Base-by-base conservation (phyloP, 2,113 vertebrate species). In the Trematomus loennbergii region DNA sequence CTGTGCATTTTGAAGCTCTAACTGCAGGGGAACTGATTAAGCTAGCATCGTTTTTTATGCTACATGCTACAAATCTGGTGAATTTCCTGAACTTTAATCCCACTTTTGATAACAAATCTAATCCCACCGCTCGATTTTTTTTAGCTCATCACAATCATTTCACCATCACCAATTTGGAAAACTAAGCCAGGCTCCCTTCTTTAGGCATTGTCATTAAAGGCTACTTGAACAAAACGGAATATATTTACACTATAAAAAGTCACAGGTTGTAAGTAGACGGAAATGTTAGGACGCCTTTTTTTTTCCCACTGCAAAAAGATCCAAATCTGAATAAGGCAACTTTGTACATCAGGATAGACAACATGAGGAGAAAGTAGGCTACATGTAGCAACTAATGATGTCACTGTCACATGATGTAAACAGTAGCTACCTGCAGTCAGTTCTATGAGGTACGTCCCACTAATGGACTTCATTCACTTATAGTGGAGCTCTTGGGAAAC, bases 171-270 rank as follows among this genome's bases (percentile, higher is more conserved):
- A 62, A 55, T 72, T 55, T 55, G 18, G 18, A 49, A 67, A 77
- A 68, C 17, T 33, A 60, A 60, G 40, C 58, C 59, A 61, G 48
- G 60, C 66, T 54, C 58, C 72, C 48, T 18, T 80, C 58, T n/a
- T 58, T 46, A 62, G 54, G 57, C 61, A 74, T 84, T 62, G 29
- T 75, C 50, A 59, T 63, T 53, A 76, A 81, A 75, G 40, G 54
- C 67, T 29, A 65, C 29, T 63, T 45, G 18, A 61, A 72, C 68
- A 60, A 58, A 75, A 52, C 17, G 0, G 9, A 33, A 13, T 48
- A 46, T 75, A 78, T 80, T 76, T 78, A 89, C 90, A 91, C 75
- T 83, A 88, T 75, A 89, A 87, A 88, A 88, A 84, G 59, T 8
- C 69, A 78, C 76, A 82, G 72, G 68, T 75, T 76, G 33, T 71